Conservation (phyloP, 2,888 invertebrate species). For the Rhagonycha fulva region DNA sequence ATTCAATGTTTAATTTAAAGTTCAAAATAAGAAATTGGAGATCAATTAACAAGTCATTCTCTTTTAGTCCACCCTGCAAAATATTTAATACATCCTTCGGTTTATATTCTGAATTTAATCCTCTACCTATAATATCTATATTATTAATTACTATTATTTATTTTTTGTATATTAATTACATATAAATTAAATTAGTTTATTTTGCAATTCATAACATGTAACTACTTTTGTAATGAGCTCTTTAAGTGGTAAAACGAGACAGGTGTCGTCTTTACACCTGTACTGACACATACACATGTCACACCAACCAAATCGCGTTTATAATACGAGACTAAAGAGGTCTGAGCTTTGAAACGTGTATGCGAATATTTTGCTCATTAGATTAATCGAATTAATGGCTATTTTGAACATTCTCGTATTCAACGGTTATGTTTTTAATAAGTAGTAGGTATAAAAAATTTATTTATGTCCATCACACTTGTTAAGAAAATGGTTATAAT, state of each 20-base stretch:
- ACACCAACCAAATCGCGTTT: constrained; percentile 27
- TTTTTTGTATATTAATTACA: background rate
- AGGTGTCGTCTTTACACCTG: constrained; percentile 45
- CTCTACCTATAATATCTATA: background rate
- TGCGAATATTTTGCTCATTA: background rate
- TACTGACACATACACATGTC: constrained; percentile 44
- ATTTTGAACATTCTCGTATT: background rate
- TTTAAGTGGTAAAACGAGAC: constrained; percentile 33
- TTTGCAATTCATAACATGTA: constrained; percentile 12
- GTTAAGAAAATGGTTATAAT: background rate
- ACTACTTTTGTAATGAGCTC: constrained; percentile 24
- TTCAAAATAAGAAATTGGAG: no score
- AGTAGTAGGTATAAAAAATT: background rate
- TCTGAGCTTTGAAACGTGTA: background rate
- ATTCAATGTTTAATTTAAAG: no score
- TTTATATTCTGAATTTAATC: background rate
- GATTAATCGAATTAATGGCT: background rate
- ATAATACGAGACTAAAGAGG: background rate
- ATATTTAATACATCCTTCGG: background rate
- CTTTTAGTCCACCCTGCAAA: background rate
- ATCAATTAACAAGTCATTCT: background rate
- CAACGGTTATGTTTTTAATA: background rate
- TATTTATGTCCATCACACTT: background rate
- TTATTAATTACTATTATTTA: background rate
- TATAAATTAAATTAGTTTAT: constrained; percentile 2